Conservation (phyloP, 1,140 invertebrate species). For the Drosophila leontia region DNA sequence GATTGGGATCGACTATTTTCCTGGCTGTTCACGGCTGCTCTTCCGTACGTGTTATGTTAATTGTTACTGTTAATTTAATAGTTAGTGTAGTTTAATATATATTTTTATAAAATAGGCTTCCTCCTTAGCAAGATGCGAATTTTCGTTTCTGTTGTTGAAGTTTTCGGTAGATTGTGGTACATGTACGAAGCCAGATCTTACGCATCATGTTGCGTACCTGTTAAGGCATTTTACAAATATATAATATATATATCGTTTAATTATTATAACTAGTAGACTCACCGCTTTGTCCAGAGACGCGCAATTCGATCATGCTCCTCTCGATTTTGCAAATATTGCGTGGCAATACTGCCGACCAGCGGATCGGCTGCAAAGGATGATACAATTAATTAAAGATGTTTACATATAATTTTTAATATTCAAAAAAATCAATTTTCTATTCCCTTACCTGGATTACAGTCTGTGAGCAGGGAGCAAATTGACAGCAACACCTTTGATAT, state of each 20-base stretch:
- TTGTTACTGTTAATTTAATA: slow-evolving; percentile 74
- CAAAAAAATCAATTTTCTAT: background rate
- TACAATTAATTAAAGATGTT: background rate
- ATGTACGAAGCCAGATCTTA: slow-evolving; percentile 61
- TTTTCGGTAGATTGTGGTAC: slow-evolving; percentile 67
- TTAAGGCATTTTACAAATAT: background rate
- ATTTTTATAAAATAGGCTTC: slow-evolving; percentile 80
- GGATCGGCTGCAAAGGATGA: slow-evolving; percentile 92
- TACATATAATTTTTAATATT: too few species aligned
- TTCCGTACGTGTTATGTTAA: slow-evolving; percentile 49
- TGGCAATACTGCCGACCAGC: slow-evolving; percentile 98
- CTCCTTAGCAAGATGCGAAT: slow-evolving; percentile 66
- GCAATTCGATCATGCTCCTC: slow-evolving; percentile 99
- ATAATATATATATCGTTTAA: too few species aligned
- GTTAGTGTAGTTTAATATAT: slow-evolving; percentile 80
- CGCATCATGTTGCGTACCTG: slow-evolving; percentile 85
- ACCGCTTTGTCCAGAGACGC: slow-evolving; percentile 98
- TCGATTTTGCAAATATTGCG: slow-evolving; percentile 98
- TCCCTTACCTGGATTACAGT: slow-evolving; percentile 96
- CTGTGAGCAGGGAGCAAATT: slow-evolving; percentile 97
- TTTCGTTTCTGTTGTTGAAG: slow-evolving; percentile 70
- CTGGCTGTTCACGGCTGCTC: slow-evolving; percentile 37
- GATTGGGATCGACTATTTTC: slow-evolving; percentile 32
- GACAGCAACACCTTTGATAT: slow-evolving; percentile 97
- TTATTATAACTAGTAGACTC: slow-evolving; percentile 86